Evolutionary conservation across 1,140 invertebrate genomes (phyloP), one percentile per base, ranked within the genome.

Genomic region (Drosophila suzukii): DNA sequence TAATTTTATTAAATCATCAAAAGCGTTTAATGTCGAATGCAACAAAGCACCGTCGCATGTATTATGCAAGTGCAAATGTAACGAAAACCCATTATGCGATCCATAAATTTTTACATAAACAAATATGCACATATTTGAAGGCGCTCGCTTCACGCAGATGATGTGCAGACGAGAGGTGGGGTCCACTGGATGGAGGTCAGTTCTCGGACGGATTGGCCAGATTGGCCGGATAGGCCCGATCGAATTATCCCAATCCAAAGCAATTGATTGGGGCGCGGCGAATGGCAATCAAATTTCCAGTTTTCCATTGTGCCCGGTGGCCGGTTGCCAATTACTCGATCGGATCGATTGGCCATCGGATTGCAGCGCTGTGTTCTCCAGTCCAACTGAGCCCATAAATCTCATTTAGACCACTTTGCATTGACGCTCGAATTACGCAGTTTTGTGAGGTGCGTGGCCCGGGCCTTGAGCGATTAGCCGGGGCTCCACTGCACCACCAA

Each of bases 1-100:
- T 88, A 88, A 84, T 88, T 89, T 88, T 77, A 89, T 88, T 89
- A 89, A 88, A 89, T 88, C 84, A 88, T 88, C 84, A 85, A 89
- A 77, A 73, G 62, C 61, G 41, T 88, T 88, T 89, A 88, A 89
- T 61, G 58, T 53, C 68, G 75, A 86, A 74, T 88, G 82, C 76
- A 78, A 82, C 66, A 75, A 70, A 70, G 32, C 54, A 53, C 56
- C 50, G 27, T 56, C 27, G 47, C 47, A 75, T 34, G 32, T 8
- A 34, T 75, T 75, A 75, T 78, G 75, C 74, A 78, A 78, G 46
- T 78, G 74, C 49, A 76, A 76, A 76, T 76, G 73, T 76, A 76
- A 67, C 74, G 67, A 71, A 76, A 76, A 76, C 27, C 44, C 62
- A 76, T 76, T 54, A 58, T 66, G 73, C 72, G 73, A 54, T 65